These are phyloP conservation scores for Tubulanus polymorphus DNA, from an alignment of 2,888 invertebrate species.

Conservation along the genomic window DNA sequence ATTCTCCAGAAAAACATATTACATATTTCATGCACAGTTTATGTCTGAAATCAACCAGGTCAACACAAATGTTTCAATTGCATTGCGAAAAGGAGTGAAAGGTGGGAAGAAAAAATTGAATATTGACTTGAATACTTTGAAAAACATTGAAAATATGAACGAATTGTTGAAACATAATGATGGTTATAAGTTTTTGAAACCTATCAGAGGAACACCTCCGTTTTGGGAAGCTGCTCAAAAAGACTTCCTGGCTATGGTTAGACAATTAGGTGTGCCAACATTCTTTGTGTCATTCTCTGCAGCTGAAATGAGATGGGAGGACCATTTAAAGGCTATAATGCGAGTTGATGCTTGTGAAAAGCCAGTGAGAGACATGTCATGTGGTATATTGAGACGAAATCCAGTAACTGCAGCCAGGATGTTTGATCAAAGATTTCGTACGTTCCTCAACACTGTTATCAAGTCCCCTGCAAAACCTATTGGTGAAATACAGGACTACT, in stretches of 20 bases:
- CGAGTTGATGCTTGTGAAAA: conserved; percentile 11
- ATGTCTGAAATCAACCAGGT: conserved; percentile 1
- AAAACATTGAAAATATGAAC: conserved; percentile 4
- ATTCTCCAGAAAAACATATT: conserved; percentile 9
- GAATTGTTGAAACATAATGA: conserved; percentile 4
- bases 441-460: conserved; percentile 17
- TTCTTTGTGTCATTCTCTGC: conserved; percentile 20
- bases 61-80: conserved; percentile 7
- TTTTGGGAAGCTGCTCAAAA: conserved; percentile 17
- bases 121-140: conserved; percentile 1
- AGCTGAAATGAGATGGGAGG: conserved; percentile 20
- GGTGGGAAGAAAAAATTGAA: not conserved
- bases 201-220: conserved; percentile 11
- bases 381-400: conserved; percentile 23
- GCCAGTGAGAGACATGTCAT: too few relatives aligned
- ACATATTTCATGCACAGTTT: conserved; percentile 1
- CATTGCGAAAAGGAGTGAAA: conserved; percentile 7
- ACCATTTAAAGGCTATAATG: conserved; percentile 13
- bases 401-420: conserved; percentile 27
- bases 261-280: conserved; percentile 21
- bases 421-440: conserved; percentile 24
- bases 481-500: conserved; percentile 16
- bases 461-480: conserved; percentile 15
- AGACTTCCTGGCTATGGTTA: conserved; percentile 22
- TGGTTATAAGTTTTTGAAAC: conserved; percentile 14